Evolutionary conservation across 2,113 vertebrate genomes (phyloP).

Genomic region (Halichoeres trimaculatus): DNA sequence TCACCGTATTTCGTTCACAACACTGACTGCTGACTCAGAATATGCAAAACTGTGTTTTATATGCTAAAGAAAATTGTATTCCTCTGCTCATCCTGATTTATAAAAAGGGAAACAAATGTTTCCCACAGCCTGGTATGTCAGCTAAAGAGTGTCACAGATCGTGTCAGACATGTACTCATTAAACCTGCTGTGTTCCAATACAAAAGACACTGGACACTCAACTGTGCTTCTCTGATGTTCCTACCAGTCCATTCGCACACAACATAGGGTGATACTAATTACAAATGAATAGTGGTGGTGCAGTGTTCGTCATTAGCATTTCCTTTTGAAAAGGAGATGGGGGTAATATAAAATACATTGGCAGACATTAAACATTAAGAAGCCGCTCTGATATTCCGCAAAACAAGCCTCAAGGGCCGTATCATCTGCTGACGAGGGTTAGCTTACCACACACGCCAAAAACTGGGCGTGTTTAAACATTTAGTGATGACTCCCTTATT

Average conservation of each 20-base stretch:
- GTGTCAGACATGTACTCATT: slow-evolving; percentile 23
- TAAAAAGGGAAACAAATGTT: slow-evolving; percentile 7
- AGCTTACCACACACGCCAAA: slow-evolving; percentile 71
- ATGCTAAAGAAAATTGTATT: neutral
- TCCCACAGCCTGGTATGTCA: neutral
- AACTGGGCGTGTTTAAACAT: slow-evolving; percentile 71
- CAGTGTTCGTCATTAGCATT: slow-evolving; percentile 78
- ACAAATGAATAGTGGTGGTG: slow-evolving; percentile 69
- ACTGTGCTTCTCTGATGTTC: slow-evolving; percentile 51
- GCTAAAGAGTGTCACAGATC: slow-evolving; percentile 6
- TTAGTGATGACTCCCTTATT: slow-evolving; percentile 72
- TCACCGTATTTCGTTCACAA: neutral
- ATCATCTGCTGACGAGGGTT: slow-evolving; percentile 68
- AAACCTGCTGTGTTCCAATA: slow-evolving; percentile 32
- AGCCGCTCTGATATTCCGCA: slow-evolving; percentile 77
- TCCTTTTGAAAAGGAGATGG: slow-evolving; percentile 82
- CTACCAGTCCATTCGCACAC: slow-evolving; percentile 64
- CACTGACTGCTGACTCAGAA: neutral
- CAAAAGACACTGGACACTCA: slow-evolving; percentile 34
- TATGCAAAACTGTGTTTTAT: neutral
- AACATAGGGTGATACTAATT: slow-evolving; percentile 70
- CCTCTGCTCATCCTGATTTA: slow-evolving; percentile 8
- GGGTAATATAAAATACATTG: slow-evolving; percentile 81
- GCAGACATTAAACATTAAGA: slow-evolving; percentile 82
- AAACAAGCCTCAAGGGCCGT: slow-evolving; percentile 76